Evolutionary conservation across 64 coral and sea anemone species (phyloP).

Genomic region (Montipora sp.): DNA sequence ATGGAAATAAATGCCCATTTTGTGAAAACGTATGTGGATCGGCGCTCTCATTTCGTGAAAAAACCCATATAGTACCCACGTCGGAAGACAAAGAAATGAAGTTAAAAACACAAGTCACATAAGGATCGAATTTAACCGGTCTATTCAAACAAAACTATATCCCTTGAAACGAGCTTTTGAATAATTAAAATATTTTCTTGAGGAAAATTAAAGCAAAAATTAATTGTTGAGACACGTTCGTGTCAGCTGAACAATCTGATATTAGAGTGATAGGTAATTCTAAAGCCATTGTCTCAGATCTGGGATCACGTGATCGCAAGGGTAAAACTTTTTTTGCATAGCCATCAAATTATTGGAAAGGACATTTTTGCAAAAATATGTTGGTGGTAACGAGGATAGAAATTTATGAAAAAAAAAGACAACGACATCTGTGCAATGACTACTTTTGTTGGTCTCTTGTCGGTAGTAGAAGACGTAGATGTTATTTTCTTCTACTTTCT

Average conservation of each 20-base stretch:
- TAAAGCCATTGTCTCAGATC: background rate
- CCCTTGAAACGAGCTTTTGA: slow-evolving; percentile 14
- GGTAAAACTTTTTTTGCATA: background rate
- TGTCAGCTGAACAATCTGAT: slow-evolving; percentile 33
- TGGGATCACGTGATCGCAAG: slow-evolving; percentile 8
- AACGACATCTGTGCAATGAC: too few species aligned
- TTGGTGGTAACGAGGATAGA: too few species aligned
- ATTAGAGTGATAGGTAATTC: background rate
- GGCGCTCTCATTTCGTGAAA: background rate
- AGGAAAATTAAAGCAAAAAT: slow-evolving; percentile 9
- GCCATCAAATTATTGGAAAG: background rate
- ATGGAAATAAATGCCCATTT: background rate
- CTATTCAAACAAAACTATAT: background rate
- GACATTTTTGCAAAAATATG: too few species aligned
- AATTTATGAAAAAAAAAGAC: too few species aligned
- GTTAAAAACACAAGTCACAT: background rate
- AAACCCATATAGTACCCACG: background rate
- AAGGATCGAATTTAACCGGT: slow-evolving; percentile 4
- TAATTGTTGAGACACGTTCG: slow-evolving; percentile 1
- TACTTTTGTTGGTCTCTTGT: too few species aligned
- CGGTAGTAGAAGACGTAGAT: background rate
- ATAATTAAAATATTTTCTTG: background rate
- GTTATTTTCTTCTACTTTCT: background rate
- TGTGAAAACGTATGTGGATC: background rate
- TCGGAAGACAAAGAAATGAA: background rate